A percentile compares a stretch with the other conserved stretches of the same genome.
These are phyloP conservation scores for Octomys mimax DNA, from an alignment of 2,797 vertebrate species.

Conservation along the genomic window DNA sequence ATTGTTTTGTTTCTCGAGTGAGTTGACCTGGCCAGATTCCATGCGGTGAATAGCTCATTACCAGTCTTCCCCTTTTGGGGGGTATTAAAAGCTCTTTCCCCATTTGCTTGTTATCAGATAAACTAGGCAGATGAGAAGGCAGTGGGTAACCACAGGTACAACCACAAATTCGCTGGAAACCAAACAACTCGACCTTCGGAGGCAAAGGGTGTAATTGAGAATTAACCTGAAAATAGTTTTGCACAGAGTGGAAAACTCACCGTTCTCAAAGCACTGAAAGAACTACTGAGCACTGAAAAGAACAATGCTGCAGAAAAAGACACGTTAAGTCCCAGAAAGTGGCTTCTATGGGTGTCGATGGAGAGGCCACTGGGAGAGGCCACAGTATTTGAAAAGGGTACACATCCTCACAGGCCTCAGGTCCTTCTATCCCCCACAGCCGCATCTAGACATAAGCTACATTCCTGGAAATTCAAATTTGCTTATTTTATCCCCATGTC, in stretches of 20 bases:
- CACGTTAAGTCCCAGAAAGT: neutral
- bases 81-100: slow-evolving; percentile 79
- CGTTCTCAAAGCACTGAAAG: neutral
- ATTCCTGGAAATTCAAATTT: neutral
- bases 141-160: slow-evolving; percentile 83
- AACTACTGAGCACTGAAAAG: neutral
- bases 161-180: slow-evolving; percentile 84
- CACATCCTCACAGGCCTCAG: rapidly evolving
- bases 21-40: slow-evolving; percentile 56
- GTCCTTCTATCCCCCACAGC: neutral
- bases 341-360: no score
- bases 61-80: slow-evolving; percentile 70
- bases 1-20: neutral
- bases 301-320: no score
- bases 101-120: slow-evolving; percentile 81
- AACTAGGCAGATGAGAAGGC: slow-evolving; percentile 79
- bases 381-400: rapidly evolving
- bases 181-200: slow-evolving; percentile 74
- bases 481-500: neutral
- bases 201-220: slow-evolving; percentile 68
- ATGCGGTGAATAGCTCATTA: slow-evolving; percentile 51
- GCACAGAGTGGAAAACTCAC: neutral
- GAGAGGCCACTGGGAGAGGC: neutral
- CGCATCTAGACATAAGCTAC: rapidly evolving
- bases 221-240: slow-evolving; percentile 65